Evolutionary conservation across 2,888 invertebrate genomes (phyloP).

Genomic region (Heliconius charithonia): DNA sequence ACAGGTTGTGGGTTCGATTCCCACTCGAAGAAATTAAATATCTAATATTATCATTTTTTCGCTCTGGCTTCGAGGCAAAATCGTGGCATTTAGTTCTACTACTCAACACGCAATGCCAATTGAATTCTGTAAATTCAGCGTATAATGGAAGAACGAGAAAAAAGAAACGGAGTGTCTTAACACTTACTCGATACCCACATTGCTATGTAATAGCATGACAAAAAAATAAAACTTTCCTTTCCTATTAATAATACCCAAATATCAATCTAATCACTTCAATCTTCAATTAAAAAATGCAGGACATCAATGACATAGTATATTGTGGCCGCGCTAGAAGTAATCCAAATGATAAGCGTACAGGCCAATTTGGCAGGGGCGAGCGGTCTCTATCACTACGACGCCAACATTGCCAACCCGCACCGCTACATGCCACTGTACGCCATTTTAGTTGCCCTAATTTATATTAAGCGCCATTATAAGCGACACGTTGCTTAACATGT

Average conservation of each 20-base stretch:
- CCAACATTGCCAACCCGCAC: constrained; percentile 66
- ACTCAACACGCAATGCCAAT: too few species aligned
- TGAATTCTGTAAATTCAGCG: not conserved
- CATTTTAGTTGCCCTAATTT: constrained; percentile 74
- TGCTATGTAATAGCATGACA: not conserved
- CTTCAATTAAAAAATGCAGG: constrained; percentile 57
- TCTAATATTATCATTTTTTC: too few species aligned
- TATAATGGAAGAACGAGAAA: not conserved
- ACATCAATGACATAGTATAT: constrained; percentile 52
- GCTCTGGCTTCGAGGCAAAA: too few species aligned
- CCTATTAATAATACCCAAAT: not conserved
- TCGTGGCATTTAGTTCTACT: too few species aligned
- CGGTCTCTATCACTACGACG: constrained; percentile 66
- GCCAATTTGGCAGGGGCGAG: constrained; percentile 76
- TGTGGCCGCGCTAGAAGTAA: constrained; percentile 61
- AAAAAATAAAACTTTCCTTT: too few species aligned
- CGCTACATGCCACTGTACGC: constrained; percentile 59
- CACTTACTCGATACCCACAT: not conserved
- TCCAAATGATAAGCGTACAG: constrained; percentile 77
- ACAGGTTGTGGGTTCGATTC: not conserved
- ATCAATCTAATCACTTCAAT: constrained; percentile 40
- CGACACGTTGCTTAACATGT: constrained; percentile 43
- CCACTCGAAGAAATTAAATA: not conserved
- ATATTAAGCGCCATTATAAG: constrained; percentile 60
- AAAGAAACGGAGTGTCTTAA: not conserved